Evolutionary conservation across 2,888 invertebrate species (phyloP).

Genomic region (Oscheius sp.): DNA sequence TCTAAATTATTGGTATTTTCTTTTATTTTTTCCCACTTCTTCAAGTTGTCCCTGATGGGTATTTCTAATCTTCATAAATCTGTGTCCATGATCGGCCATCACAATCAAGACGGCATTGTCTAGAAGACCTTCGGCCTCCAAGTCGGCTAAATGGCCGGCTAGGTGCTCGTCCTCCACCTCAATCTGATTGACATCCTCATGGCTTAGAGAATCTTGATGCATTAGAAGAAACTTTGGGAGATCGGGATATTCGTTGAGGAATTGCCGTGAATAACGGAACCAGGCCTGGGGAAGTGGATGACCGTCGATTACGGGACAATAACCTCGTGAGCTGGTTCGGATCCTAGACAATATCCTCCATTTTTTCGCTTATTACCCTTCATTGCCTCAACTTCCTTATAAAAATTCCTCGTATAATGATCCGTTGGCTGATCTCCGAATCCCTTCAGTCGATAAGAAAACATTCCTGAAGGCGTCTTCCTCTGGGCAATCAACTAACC

Average conservation of each 20-base stretch:
- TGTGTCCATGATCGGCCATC: conserved; percentile 92
- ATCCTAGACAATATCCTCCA: conserved; percentile 81
- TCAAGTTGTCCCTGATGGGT: conserved; percentile 83
- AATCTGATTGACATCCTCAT: conserved; percentile 82
- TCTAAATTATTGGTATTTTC: too few species aligned
- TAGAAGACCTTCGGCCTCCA: conserved; percentile 76
- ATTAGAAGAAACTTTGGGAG: conserved; percentile 86
- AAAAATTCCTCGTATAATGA: conserved; percentile 88
- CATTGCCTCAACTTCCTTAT: conserved; percentile 80
- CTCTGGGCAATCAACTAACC: too few species aligned
- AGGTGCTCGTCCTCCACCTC: conserved; percentile 27
- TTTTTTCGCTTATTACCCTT: background rate
- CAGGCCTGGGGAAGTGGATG: conserved; percentile 52
- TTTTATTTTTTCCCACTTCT: too few species aligned
- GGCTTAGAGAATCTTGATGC: conserved; percentile 85
- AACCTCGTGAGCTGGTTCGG: conserved; percentile 77
- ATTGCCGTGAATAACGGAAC: conserved; percentile 75
- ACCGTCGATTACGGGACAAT: conserved; percentile 46
- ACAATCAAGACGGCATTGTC: conserved; percentile 86
- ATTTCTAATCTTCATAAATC: conserved; percentile 84
- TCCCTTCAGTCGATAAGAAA: conserved; percentile 89
- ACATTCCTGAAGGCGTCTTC: conserved; percentile 77
- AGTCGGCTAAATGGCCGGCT: background rate
- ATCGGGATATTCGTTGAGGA: conserved; percentile 79
- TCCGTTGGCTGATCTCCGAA: conserved; percentile 87